Evolutionary conservation across 2,797 vertebrate genomes (phyloP).

Genomic region (Centroberyx gerrardi): DNA sequence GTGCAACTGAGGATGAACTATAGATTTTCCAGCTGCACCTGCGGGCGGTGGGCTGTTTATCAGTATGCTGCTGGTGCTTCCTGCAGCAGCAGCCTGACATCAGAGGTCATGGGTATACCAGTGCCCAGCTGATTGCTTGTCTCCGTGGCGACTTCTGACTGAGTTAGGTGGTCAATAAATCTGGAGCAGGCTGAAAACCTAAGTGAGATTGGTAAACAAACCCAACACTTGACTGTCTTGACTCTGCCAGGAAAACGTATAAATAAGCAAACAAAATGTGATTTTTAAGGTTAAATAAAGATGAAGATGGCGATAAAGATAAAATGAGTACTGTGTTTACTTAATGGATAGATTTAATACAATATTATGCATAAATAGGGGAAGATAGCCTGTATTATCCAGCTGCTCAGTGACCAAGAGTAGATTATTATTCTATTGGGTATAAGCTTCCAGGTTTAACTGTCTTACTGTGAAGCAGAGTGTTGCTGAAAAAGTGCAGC

Average conservation of each 20-base stretch:
- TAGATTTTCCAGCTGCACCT: conserved; percentile 55
- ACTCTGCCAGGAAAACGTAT: not conserved
- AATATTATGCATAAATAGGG: not conserved
- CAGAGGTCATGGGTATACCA: conserved; percentile 55
- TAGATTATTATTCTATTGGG: too few species aligned
- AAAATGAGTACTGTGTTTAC: too few species aligned
- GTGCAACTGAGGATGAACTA: conserved; percentile 54
- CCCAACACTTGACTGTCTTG: not conserved
- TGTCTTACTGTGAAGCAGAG: not conserved
- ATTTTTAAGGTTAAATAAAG: not conserved
- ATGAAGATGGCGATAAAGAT: too few species aligned
- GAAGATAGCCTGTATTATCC: not conserved
- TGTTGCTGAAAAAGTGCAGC: not conserved
- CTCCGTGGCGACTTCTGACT: conserved; percentile 60
- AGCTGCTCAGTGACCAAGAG: not conserved
- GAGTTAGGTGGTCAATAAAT: conserved; percentile 59
- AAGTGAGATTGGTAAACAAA: conserved; percentile 2
- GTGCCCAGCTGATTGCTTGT: conserved; percentile 61
- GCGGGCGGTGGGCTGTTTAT: conserved; percentile 36
- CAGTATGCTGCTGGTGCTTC: conserved; percentile 55
- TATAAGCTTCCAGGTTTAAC: not conserved
- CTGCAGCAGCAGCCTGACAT: conserved; percentile 48
- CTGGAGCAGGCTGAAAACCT: conserved; percentile 1
- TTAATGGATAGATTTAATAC: not conserved
- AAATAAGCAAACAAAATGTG: not conserved